phyloP scores from a whole-genome alignment of 2,113 vertebrate species.

The Butorides virescens region DNA sequence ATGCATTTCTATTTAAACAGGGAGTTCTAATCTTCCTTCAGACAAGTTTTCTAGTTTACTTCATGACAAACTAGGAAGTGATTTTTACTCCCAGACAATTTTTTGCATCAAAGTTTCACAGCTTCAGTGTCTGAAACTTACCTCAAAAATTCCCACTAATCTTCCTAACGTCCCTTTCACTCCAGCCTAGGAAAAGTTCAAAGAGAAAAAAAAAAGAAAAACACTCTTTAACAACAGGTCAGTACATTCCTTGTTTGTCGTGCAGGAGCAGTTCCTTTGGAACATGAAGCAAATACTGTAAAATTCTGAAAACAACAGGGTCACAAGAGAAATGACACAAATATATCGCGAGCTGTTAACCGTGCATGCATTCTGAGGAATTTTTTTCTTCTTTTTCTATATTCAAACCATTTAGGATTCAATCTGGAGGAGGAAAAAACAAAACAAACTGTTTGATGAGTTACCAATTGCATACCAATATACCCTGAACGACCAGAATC shows the following conservation, averaged over 20 bases:
- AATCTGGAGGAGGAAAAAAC: not conserved
- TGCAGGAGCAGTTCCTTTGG: not conserved
- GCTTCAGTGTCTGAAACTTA: conserved; percentile 60
- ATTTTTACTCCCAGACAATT: not conserved
- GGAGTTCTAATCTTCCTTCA: not conserved
- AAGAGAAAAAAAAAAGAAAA: not conserved
- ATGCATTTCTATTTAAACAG: fast-evolving
- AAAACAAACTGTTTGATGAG: not conserved
- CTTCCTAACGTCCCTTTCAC: conserved; percentile 97
- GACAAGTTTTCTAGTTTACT: not conserved
- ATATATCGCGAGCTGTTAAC: not conserved
- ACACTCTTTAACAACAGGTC: not conserved
- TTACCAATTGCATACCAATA: not conserved
- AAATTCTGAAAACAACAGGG: not conserved
- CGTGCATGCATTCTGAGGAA: not conserved
- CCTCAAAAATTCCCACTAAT: conserved; percentile 97
- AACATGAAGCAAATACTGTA: not conserved
- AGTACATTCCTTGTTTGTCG: not conserved
- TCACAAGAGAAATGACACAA: not conserved
- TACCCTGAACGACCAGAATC: not conserved
- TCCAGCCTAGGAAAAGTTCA: conserved; percentile 82
- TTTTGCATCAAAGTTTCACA: not conserved
- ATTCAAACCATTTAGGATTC: not conserved
- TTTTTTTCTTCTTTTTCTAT: not conserved
- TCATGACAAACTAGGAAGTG: not conserved